These are phyloP conservation scores for Podilymbus podiceps DNA, from an alignment of 2,113 vertebrate species.

Conservation along the genomic window DNA sequence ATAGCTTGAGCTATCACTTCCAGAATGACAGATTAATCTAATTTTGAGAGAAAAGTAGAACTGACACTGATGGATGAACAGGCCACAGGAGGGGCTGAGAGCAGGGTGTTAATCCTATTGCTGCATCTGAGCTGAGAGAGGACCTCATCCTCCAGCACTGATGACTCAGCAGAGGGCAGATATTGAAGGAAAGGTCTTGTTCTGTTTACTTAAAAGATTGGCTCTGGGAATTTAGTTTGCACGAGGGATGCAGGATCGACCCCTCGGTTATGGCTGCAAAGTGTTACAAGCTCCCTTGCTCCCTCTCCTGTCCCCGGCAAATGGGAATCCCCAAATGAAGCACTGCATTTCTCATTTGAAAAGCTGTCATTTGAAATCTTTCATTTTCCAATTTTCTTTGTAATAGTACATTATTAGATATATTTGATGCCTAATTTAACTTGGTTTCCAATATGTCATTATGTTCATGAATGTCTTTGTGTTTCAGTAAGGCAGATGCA, in stretches of 20 bases:
- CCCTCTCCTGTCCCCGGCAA: not conserved
- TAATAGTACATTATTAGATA: not conserved
- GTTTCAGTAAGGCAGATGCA: not conserved
- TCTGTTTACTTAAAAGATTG: not conserved
- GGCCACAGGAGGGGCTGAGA: not conserved
- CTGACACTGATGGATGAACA: constrained; percentile 40
- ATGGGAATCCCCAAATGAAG: not conserved
- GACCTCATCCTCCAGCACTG: not conserved
- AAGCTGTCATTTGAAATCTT: not conserved
- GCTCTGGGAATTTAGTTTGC: not conserved
- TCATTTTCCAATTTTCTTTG: not conserved
- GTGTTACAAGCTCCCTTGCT: not conserved
- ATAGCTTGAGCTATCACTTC: constrained; percentile 36
- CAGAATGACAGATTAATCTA: constrained; percentile 54
- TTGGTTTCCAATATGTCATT: not conserved
- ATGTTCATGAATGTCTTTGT: not conserved
- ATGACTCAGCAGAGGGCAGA: constrained; percentile 26
- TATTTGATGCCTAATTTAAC: constrained; percentile 32
- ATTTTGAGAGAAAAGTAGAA: not conserved
- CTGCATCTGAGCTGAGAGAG: not conserved
- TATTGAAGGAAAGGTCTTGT: constrained; percentile 2
- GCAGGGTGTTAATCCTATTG: not conserved
- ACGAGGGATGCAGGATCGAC: not conserved
- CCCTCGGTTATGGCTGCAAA: not conserved
- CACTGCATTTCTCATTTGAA: not conserved